Base-by-base conservation (phyloP, 2,113 vertebrate species). In the Psephotus haematonotus region DNA sequence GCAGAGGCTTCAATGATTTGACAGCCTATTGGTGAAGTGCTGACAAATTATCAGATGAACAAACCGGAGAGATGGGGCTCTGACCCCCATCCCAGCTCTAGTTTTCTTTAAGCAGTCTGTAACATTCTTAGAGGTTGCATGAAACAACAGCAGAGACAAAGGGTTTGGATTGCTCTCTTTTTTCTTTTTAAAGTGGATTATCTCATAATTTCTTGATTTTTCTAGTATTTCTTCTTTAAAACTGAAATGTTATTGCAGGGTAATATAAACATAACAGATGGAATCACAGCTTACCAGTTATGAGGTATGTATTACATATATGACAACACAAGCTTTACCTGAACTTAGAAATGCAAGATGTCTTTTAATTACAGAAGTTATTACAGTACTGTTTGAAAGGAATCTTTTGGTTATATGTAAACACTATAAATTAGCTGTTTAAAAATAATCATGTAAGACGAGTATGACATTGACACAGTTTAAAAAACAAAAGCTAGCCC, bases 391-490 rank as follows among this genome's bases (percentile, higher is more conserved):
- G 75, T 67, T 97, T 95, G 67, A 97, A 97, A 94, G 90, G 82
- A 97, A 93, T 92, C 71, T 96, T 95, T 94, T 97, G 75, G 93
- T 92, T 97, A 95, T 90, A 92, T 93, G 95, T 94, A 96, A 97
- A 96, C 88, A 91, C 92, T 96, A 91, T 57, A 97, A 93, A 92
- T 96, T 89, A 96, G 92, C 65, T 96, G 95, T 97, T 97, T 95
- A 93, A 97, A 98, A 98, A 97, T 94, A 97, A 97, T 68, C 74
- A 93, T 85, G 74, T 97, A 96, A 97, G 97, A 97, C 94, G 94
- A 91, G 92, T 94, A 97, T 88, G 92, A 93, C 91, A 91, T 94
- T 81, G 79, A 77, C 82, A 86, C 86, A 95, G 94, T 93, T 97
- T 77, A 86, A 90, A 97, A 97, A 97, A 95, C 78, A 84, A n/a